phyloP scores from a whole-genome alignment of 2,888 invertebrate species.

The Carcina quercana region DNA sequence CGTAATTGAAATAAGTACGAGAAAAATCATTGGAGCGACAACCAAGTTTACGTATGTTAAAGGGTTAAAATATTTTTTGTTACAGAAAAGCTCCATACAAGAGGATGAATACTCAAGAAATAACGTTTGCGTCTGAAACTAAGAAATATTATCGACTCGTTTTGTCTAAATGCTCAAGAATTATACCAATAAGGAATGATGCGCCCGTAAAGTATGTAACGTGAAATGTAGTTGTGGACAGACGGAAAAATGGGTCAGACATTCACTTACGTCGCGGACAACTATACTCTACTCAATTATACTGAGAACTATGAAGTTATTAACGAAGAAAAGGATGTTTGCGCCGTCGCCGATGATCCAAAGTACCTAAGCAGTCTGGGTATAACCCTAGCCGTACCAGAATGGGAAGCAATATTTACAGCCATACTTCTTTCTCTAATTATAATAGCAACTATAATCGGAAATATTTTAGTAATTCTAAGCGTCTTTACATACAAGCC shows the following conservation, averaged over 20 bases:
- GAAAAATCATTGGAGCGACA: constrained; percentile 13
- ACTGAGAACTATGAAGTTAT: constrained; percentile 39
- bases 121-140: constrained; percentile 26
- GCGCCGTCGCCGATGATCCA: constrained; percentile 58
- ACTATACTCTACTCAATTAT: constrained; percentile 46
- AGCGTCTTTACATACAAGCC: constrained; percentile 98
- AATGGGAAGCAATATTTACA: constrained; percentile 89
- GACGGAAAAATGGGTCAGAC: constrained; percentile 55
- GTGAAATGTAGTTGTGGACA: constrained; percentile 44
- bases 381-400: constrained; percentile 82
- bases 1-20: constrained; percentile 12
- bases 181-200: constrained; percentile 22
- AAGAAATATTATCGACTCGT: constrained; percentile 29
- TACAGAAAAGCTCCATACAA: constrained; percentile 50
- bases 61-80: constrained; percentile 35
- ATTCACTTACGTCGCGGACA: constrained; percentile 43
- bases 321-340: constrained; percentile 55
- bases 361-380: constrained; percentile 80
- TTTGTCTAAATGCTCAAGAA: constrained; percentile 27
- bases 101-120: constrained; percentile 32
- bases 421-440: constrained; percentile 88
- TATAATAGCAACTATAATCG: constrained; percentile 91
- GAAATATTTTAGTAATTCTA: constrained; percentile 93
- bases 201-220: constrained; percentile 30
- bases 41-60: constrained; percentile 17